Base-by-base conservation (phyloP, 2,113 vertebrate species). In the Elephas maximus region DNA sequence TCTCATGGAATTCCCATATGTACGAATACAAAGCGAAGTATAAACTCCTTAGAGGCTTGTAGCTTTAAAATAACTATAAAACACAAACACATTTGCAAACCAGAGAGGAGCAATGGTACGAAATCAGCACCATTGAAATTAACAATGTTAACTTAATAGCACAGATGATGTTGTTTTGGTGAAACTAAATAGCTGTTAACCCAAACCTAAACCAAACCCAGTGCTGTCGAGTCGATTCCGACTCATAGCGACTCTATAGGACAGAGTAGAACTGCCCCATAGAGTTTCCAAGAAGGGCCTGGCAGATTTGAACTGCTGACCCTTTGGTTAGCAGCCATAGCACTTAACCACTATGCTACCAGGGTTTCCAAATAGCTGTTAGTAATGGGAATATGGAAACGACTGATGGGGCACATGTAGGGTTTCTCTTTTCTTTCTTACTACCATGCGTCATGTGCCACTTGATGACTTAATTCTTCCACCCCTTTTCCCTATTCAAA, bases 71-170 rank as follows among this genome's bases (percentile, higher is more conserved):
- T 18, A 26, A 41, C 83, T 80, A 44, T 37, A 37, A 84, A 97
- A 93, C 65, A 69, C 78, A 88, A 80, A 91, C 28, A 80, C 65
- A 71, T 80, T 93, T 84, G 51, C 71, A 84, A 78, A 30, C n/a
- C 69, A 87, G 78, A 94, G 44, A 79, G 17, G 69, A 86, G 63
- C 67, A 93, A 57, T 6, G 23, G 17, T 57, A 69, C 53, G 14
- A 78, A 90, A 45, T 88, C 73, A 62, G 37, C 17, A 44, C 62
- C 30, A n/a, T 24, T 65, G 57, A 93, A 76, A 93, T 67, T 48
- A 90, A 90, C 28, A 11, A 28, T 69, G 53, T 30, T 20, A 60
- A 83, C 23, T 53, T 12, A 15, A 48, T n/a, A 60, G 21, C 69
- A 51, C 82, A 74, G 37, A 51, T 53, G 65, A 30, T 69, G 28